Base-by-base conservation (phyloP, 2,797 vertebrate genomes). In the Echiichthys vipera region DNA sequence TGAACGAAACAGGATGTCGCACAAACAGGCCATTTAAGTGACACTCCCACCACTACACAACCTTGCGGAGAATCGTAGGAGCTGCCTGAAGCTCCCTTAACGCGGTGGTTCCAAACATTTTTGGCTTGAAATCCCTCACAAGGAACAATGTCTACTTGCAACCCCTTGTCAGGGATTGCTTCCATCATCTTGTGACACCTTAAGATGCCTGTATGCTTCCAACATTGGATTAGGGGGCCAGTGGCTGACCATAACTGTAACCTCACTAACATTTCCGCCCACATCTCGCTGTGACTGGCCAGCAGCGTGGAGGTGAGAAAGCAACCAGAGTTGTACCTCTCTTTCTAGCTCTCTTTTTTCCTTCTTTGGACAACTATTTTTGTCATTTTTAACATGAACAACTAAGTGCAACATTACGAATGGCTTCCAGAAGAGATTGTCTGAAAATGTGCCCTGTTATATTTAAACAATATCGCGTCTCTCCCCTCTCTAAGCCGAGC, bases 261-360 rank as follows among this genome's bases (percentile, higher is more conserved):
- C 45, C 37, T 50, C 39, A n/a, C 25, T 0, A 5, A 29, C 15
- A 45, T 36, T 61, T 11, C 46, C 22, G n/a, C 36, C 55, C 53
- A 50, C 49, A 30, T 46, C 30, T 46, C 5, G 8, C 50, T 4
- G 5, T 56, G 32, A 56, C 57, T 50, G 36, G 39, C 57, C 27
- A 15, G 29, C 47, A 54, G 29, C 34, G 12, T 20, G 57, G 30
- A 54, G 15, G 40, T 55, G 18, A 58, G 58, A 39, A 61, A 69
- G 13, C 3, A 40, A 20, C 20, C 34, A 34, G 3, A 8, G 29
- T 20, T 42, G 24, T 1, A 58, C 58, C 25, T 58, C 29, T 36
- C 15, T 34, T 22, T 42, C 47, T 47, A 18, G 14, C 10, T 54
- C 9, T 11, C 7, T 39, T 36, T 39, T 20, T 24, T 30, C n/a